Evolutionary conservation across 2,888 invertebrate genomes (phyloP).

Genomic region (Onchidella celtica): DNA sequence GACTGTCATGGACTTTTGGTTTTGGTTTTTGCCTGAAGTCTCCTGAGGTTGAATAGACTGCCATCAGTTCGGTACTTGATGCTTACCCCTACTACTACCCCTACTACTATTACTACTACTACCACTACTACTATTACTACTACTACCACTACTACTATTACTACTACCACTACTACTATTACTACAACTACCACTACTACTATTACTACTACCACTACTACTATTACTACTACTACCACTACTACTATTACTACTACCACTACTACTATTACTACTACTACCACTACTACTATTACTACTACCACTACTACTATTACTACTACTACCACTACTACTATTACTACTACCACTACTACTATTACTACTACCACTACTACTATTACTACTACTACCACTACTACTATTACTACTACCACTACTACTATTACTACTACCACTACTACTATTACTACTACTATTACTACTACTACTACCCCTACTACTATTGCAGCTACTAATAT

Average conservation of each 20-base stretch:
- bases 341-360: background rate
- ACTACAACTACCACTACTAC: background rate
- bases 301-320: background rate
- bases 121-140: background rate
- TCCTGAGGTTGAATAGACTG: too few species aligned
- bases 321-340: background rate
- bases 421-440: background rate
- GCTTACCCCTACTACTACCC: too few species aligned
- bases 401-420: background rate
- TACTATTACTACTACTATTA: background rate
- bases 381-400: slow-evolving; percentile 3
- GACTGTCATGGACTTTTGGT: too few species aligned
- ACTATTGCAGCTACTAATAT: background rate
- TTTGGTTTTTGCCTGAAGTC: too few species aligned
- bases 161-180: background rate
- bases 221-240: background rate
- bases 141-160: background rate
- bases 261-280: background rate
- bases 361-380: background rate
- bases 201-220: background rate
- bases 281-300: background rate
- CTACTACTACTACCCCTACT: too few species aligned
- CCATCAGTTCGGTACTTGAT: too few species aligned
- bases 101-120: background rate
- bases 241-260: background rate